Evolutionary conservation across 1,140 invertebrate species (phyloP).

Genomic region (Protaetia brevitarsis): DNA sequence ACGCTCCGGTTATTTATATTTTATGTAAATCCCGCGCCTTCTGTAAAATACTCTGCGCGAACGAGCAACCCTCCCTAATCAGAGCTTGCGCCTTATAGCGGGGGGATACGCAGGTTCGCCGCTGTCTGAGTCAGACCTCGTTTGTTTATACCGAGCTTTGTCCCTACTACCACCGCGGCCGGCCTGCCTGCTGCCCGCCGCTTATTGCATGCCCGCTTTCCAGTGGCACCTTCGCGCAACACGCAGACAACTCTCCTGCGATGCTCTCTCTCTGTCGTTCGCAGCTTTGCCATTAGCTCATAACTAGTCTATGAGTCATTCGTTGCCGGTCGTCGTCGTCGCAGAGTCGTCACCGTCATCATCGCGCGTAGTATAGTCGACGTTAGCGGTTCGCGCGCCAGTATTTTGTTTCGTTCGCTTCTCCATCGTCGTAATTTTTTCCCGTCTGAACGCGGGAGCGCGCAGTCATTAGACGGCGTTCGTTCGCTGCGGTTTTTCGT

Average conservation of each 20-base stretch:
- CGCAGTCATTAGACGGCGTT: not conserved
- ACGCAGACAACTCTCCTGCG: not conserved
- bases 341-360: not conserved
- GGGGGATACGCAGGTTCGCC: not conserved
- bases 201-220: not conserved
- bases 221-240: not conserved
- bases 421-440: constrained; percentile 7
- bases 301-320: constrained; percentile 19
- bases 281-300: constrained; percentile 15
- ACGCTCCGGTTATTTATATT: not conserved
- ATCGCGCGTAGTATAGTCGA: too few relatives aligned
- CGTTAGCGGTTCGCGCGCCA: not conserved
- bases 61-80: not conserved
- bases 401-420: constrained; percentile 15
- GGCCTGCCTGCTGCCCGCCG: not conserved
- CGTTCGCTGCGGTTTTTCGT: not conserved
- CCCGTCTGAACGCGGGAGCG: not conserved
- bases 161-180: not conserved
- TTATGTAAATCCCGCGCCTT: not conserved
- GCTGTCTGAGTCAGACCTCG: not conserved
- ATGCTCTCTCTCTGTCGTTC: not conserved
- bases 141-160: constrained; percentile 20
- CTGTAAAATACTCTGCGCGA: not conserved
- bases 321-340: constrained; percentile 2
- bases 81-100: constrained; percentile 6